Evolutionary conservation across 2,113 vertebrate genomes (phyloP).

Genomic region (Mystacornis crossleyi): DNA sequence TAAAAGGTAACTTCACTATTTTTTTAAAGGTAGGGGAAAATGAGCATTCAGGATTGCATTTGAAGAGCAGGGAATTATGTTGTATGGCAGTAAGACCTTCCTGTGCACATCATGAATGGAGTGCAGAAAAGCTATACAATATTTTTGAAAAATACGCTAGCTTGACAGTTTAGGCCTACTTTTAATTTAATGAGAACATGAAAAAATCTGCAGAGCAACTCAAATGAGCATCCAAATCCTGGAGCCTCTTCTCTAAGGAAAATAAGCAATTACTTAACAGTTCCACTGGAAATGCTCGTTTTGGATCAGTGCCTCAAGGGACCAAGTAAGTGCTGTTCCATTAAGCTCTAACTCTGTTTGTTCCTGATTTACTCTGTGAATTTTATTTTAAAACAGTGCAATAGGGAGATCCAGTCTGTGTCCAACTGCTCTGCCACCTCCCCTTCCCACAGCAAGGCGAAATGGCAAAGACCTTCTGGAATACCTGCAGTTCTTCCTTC

Average conservation of each 20-base stretch:
- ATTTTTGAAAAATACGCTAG: not conserved
- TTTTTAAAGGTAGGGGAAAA: not conserved
- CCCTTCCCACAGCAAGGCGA: not conserved
- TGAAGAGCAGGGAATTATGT: not conserved
- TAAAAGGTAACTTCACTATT: not conserved
- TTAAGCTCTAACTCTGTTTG: not conserved
- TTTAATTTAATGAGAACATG: not conserved
- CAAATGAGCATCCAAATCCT: not conserved
- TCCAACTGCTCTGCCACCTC: not conserved
- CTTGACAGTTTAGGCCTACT: not conserved
- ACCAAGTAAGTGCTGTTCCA: not conserved
- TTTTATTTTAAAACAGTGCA: not conserved
- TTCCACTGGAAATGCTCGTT: not conserved
- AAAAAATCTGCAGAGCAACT: not conserved
- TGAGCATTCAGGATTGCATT: not conserved
- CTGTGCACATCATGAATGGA: accelerated
- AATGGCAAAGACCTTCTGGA: not conserved
- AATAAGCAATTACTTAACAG: not conserved
- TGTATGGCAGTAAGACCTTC: not conserved
- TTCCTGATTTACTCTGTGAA: not conserved
- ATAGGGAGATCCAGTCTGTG: not conserved
- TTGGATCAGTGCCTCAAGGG: not conserved
- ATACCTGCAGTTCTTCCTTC: not conserved
- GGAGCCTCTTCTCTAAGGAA: not conserved
- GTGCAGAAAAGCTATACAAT: not conserved